Evolutionary conservation across 2,888 invertebrate genomes (phyloP).

Genomic region (Hyalella azteca): DNA sequence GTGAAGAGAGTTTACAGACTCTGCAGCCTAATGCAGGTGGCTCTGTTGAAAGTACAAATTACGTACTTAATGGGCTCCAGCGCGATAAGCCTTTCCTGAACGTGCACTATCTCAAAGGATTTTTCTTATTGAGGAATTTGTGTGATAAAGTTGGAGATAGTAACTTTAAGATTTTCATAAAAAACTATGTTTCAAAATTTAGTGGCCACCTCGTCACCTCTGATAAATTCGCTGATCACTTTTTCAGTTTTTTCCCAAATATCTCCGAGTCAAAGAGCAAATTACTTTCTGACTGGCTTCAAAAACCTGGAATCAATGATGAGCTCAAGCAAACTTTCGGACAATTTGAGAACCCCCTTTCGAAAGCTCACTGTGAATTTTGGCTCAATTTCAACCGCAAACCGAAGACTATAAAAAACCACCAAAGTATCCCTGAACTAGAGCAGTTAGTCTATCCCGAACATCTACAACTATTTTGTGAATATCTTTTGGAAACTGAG

Average conservation of each 20-base stretch:
- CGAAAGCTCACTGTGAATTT: background rate
- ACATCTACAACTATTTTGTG: conserved; percentile 61
- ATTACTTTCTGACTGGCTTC: conserved; percentile 43
- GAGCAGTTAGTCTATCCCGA: conserved; percentile 55
- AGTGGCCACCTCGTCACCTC: conserved; percentile 63
- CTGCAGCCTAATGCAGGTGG: background rate
- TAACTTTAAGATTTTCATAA: conserved; percentile 61
- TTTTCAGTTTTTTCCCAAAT: conserved; percentile 59
- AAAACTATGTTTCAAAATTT: conserved; percentile 58
- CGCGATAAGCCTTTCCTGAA: conserved; percentile 64
- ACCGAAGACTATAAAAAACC: background rate
- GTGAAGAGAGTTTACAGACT: background rate
- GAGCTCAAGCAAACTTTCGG: conserved; percentile 42
- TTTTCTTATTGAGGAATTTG: conserved; percentile 63
- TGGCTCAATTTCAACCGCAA: background rate
- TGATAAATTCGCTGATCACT: conserved; percentile 61
- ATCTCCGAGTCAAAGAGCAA: conserved; percentile 19
- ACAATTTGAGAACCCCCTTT: conserved; percentile 10
- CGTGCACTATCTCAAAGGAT: conserved; percentile 65
- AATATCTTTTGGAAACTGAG: conserved; percentile 60
- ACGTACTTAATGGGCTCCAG: conserved; percentile 64
- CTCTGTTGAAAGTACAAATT: conserved; percentile 46
- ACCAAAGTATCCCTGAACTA: background rate
- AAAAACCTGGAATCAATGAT: conserved; percentile 45
- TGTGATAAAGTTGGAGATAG: conserved; percentile 61